These are phyloP conservation scores for Paramormyrops hopkinsi DNA, from an alignment of 2,797 vertebrate genomes.

Conservation along the genomic window DNA sequence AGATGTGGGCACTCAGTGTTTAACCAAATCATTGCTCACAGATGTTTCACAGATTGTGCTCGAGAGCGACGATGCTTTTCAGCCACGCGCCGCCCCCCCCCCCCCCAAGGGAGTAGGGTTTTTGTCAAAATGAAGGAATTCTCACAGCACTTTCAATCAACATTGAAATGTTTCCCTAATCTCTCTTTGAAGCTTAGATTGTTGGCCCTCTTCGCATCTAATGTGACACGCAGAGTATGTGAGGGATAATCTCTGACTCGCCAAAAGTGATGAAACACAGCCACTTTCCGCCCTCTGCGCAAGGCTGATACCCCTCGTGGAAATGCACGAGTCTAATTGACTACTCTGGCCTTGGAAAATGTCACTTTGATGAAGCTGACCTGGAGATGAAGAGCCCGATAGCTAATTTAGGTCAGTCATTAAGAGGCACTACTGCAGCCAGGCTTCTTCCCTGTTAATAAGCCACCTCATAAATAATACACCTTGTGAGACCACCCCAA, in stretches of 20 bases:
- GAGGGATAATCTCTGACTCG: neutral
- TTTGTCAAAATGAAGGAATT: neutral
- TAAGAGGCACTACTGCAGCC: slow-evolving; percentile 1
- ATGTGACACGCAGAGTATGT: neutral
- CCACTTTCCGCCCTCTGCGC: neutral
- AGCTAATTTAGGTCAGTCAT: slow-evolving; percentile 21
- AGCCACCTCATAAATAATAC: slow-evolving; percentile 21
- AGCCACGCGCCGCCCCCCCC: neutral
- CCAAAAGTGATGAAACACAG: neutral
- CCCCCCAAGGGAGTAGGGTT: neutral
- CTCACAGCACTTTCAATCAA: slow-evolving; percentile 1
- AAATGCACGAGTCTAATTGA: neutral
- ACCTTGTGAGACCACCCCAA: neutral
- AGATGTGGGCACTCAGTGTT: neutral
- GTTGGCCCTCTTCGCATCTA: neutral
- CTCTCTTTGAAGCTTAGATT: slow-evolving; percentile 4
- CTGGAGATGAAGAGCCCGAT: slow-evolving; percentile 1
- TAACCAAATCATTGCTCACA: neutral
- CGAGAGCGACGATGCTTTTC: neutral
- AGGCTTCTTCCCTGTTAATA: slow-evolving; percentile 10
- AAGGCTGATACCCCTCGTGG: neutral
- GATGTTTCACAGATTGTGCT: neutral
- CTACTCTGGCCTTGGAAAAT: neutral
- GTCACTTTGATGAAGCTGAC: slow-evolving; percentile 22
- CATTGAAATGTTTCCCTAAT: neutral